Conservation (phyloP, 2,797 vertebrate genomes). For the Eulemur rubriventer region DNA sequence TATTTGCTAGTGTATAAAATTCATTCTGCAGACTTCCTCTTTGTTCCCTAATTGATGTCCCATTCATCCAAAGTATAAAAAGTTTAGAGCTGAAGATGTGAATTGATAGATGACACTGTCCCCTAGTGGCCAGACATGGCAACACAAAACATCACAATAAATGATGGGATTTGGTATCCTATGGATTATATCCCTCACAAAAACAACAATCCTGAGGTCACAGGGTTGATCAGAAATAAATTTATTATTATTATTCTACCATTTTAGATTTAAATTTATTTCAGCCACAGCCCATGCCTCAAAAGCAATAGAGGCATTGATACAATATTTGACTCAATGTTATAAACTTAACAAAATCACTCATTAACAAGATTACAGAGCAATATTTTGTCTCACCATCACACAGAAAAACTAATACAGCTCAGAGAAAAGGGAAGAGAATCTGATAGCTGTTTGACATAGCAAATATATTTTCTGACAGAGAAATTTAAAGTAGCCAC, state of each 20-base stretch:
- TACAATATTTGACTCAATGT: neutral
- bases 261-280: neutral
- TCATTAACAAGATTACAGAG: neutral
- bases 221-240: neutral
- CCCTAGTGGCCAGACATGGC: neutral
- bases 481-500: neutral
- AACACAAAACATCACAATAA: neutral
- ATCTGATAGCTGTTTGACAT: neutral
- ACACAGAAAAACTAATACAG: neutral
- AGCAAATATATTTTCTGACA: neutral
- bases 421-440: neutral
- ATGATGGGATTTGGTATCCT: neutral
- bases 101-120: neutral
- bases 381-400: neutral
- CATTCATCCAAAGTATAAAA: accelerated
- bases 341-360: neutral
- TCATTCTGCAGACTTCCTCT: neutral
- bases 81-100: neutral
- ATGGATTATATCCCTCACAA: neutral
- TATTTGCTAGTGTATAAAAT: neutral
- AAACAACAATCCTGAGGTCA: neutral
- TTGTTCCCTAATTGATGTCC: no score
- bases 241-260: neutral
- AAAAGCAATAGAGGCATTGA: neutral
- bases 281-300: neutral